Evolutionary conservation across 2,888 invertebrate species (phyloP), one percentile per base, ranked within the genome.

Genomic region (Parapristionchus giblindavisi): DNA sequence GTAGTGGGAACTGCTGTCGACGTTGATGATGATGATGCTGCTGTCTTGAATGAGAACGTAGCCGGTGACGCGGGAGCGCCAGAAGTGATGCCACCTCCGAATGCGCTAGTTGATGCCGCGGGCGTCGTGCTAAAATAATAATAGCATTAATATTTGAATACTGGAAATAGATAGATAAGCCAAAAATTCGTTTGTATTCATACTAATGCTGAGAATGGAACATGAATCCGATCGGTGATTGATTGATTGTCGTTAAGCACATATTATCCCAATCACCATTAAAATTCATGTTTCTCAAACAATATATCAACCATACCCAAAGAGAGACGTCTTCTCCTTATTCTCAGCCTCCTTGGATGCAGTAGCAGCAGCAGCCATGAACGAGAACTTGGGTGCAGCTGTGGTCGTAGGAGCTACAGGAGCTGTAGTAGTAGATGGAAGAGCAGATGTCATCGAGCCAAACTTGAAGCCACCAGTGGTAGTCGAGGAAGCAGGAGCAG

Each of bases 1-100:
- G 75, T 36, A 43, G 61, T 38, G 43, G 75, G 56, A 63, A 70
- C 43, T n/a, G 70, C 32, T 34, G 5, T 63, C 29, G 51, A 66
- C 17, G 48, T 24, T 52, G 65, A 60, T 21, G 68, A 40, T 29
- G 65, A 21, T 21, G 56, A 29, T 21, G 75, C 29, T 17, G 70
- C 65, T 11, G 72, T 36, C 68, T 56, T 56, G 68, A 75, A 75
- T 6, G 66, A 68, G 75, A 75, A 58, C 21, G 56, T n/a, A 34
- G 43, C 32, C 17, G 75, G 17, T 2, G 54, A 6, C 24, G 40
- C 24, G 3, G 60, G 1, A 2, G 72, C 11, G 48, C 27, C n/a
- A 17, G 77, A 14, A 60, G 75, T 68, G 36, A 68, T 36, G n/a
- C 68, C 68, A 0, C 24, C 68, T n/a, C 68, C 68, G 36, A 68